phyloP scores from a whole-genome alignment of 1,140 invertebrate species.

The Diploscapter pachys region DNA sequence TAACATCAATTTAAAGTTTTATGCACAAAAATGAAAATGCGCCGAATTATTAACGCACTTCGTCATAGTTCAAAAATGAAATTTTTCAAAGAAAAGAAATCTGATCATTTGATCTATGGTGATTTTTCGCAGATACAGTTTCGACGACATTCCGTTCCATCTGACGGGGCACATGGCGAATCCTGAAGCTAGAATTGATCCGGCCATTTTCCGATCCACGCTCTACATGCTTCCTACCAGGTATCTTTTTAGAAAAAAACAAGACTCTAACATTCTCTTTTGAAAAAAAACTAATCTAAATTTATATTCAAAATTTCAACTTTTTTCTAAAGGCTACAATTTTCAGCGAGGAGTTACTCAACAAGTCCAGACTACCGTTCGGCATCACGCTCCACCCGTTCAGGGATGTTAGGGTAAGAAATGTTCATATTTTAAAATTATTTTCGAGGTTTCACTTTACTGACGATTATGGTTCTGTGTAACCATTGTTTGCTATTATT shows the following conservation, averaged over 20 bases:
- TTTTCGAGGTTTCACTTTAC: too few relatives aligned
- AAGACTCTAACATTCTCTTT: not conserved
- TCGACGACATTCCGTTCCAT: constrained; percentile 26
- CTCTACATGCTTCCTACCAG: not conserved
- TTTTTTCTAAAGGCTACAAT: constrained; percentile 93
- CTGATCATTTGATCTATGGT: too few relatives aligned
- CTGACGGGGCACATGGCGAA: constrained; percentile 21
- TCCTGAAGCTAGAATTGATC: constrained; percentile 27
- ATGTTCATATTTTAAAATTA: constrained; percentile 59
- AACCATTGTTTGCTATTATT: too few relatives aligned
- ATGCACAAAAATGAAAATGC: too few relatives aligned
- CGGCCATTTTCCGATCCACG: not conserved
- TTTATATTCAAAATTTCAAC: constrained; percentile 73
- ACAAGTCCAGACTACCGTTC: constrained; percentile 89
- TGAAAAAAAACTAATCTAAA: not conserved
- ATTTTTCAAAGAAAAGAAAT: too few relatives aligned
- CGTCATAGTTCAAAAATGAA: too few relatives aligned
- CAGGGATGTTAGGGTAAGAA: constrained; percentile 82
- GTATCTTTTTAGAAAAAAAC: not conserved
- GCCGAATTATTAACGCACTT: too few relatives aligned
- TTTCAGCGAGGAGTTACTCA: constrained; percentile 82
- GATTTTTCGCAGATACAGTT: constrained; percentile 6
- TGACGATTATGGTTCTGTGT: too few relatives aligned
- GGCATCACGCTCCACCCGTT: constrained; percentile 97
- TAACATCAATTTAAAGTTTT: too few relatives aligned